Evolutionary conservation across 2,797 vertebrate species (phyloP).

Genomic region (Notamacropus eugenii): DNA sequence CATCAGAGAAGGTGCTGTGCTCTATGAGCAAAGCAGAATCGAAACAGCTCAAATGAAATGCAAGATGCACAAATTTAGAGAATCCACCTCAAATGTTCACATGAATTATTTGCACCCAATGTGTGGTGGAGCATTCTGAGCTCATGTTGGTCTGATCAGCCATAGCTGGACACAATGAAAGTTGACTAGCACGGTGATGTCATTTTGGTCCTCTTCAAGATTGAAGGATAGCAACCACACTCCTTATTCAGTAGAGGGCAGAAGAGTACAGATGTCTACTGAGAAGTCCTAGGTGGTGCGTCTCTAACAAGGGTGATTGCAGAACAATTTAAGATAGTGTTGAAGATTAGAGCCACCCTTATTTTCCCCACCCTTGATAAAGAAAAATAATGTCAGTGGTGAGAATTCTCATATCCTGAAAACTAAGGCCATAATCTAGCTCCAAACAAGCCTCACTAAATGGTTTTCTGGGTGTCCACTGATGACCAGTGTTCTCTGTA

Average conservation of each 20-base stretch:
- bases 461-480: not conserved
- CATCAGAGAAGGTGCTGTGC: too few species aligned
- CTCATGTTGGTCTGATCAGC: too few species aligned
- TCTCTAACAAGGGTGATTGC: not conserved
- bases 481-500: not conserved
- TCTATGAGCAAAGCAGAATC: too few species aligned
- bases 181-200: too few species aligned
- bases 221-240: not conserved
- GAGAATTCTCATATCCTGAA: constrained; percentile 4
- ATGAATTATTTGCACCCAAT: too few species aligned
- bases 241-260: constrained; percentile 37
- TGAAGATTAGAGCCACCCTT: constrained; percentile 4
- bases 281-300: not conserved
- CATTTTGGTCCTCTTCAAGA: too few species aligned
- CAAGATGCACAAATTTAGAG: too few species aligned
- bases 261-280: constrained; percentile 13
- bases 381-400: not conserved
- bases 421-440: not conserved
- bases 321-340: not conserved
- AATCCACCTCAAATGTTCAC: too few species aligned
- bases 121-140: too few species aligned
- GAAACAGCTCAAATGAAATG: too few species aligned
- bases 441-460: not conserved
- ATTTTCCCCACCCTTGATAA: not conserved
- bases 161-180: too few species aligned